A percentile compares a stretch with the other conserved stretches of the same genome.
Conservation (phyloP, 2,888 invertebrate genomes). For the Tinea pellionella region DNA sequence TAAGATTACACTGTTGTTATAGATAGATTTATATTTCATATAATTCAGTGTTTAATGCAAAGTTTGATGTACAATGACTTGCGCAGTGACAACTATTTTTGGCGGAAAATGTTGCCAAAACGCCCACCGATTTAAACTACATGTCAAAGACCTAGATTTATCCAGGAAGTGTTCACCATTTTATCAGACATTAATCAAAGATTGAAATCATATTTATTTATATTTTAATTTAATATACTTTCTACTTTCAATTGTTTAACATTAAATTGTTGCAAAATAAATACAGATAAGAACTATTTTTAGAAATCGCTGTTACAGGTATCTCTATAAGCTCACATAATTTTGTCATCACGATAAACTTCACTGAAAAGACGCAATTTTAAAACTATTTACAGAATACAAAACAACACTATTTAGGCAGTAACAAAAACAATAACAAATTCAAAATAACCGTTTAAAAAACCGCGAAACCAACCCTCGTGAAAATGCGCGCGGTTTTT, state of each 20-base stretch:
- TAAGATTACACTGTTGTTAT: too few relatives aligned
- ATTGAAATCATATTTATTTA: neutral
- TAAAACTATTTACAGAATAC: neutral
- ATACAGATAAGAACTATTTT: too few relatives aligned
- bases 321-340: too few relatives aligned
- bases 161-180: conserved; percentile 4
- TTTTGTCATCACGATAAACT: too few relatives aligned
- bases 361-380: too few relatives aligned
- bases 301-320: too few relatives aligned
- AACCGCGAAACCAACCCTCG: neutral
- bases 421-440: neutral
- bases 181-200: neutral
- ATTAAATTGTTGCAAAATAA: too few relatives aligned
- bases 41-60: neutral
- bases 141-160: conserved; percentile 15
- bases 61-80: neutral
- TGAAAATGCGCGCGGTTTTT: neutral
- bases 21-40: too few relatives aligned
- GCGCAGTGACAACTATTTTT: conserved; percentile 21
- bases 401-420: neutral
- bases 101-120: conserved; percentile 17
- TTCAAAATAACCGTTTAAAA: neutral
- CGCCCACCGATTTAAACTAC: conserved; percentile 15
- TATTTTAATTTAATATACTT: too few relatives aligned
- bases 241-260: too few relatives aligned